Evolutionary conservation across 2,113 vertebrate genomes (phyloP).

Genomic region (Pangasianodon hypophthalmus): DNA sequence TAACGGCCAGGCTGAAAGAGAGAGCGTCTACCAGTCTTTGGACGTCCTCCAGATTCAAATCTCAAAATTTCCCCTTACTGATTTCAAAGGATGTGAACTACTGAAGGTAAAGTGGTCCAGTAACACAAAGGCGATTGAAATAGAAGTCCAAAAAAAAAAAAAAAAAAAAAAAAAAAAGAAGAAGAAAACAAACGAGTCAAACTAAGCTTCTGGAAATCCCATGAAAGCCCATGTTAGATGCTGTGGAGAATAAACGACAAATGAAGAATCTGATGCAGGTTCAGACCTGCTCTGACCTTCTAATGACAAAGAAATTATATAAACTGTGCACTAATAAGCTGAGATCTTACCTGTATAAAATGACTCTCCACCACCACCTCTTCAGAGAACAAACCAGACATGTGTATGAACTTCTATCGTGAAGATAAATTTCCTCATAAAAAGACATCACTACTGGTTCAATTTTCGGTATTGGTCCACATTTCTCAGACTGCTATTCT

Average conservation of each 20-base stretch:
- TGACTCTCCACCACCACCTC: not conserved
- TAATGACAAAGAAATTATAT: not conserved
- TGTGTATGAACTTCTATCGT: not conserved
- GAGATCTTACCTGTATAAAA: not conserved
- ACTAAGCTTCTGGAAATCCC: conserved; percentile 17
- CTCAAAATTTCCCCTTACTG: not conserved
- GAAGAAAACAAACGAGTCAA: not conserved
- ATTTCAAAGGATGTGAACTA: conserved; percentile 20
- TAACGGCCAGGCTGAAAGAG: not conserved
- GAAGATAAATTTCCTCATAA: not conserved
- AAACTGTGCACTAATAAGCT: not conserved
- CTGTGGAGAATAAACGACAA: not conserved
- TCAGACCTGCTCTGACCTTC: conserved; percentile 2
- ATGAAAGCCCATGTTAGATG: not conserved
- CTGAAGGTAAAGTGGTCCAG: not conserved
- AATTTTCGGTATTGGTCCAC: not conserved
- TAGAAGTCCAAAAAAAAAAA: not conserved
- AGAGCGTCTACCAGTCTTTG: not conserved
- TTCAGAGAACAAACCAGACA: not conserved
- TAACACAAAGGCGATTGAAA: not conserved
- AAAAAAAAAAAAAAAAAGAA: not conserved
- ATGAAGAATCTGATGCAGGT: conserved; percentile 10
- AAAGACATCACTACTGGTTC: not conserved
- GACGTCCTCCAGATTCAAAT: conserved; percentile 14
- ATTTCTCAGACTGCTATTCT: not conserved